Evolutionary conservation across 2,113 vertebrate species (phyloP).

Genomic region (Malaclemys terrapin): DNA sequence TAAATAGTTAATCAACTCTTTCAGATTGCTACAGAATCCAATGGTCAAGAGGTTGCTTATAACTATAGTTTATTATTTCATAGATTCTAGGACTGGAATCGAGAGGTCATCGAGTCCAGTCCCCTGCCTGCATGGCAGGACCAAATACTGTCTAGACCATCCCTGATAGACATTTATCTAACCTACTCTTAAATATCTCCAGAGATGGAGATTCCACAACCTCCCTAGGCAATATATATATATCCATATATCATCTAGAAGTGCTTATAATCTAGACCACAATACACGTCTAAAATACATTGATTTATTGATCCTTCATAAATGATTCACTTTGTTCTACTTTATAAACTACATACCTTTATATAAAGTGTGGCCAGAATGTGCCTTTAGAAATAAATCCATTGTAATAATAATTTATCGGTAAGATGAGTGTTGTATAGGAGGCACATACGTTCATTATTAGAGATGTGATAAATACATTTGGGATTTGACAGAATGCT

Average conservation of each 20-base stretch:
- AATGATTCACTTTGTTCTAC: neutral
- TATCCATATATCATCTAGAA: neutral
- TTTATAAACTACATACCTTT: neutral
- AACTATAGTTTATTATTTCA: neutral
- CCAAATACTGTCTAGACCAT: too few relatives aligned
- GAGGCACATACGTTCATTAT: neutral
- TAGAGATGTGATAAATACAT: too few relatives aligned
- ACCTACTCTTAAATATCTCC: too few relatives aligned
- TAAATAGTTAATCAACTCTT: constrained; percentile 1
- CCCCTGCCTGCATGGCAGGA: too few relatives aligned
- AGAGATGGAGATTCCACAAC: too few relatives aligned
- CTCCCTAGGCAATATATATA: too few relatives aligned
- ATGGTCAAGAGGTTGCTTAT: neutral
- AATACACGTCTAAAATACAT: neutral
- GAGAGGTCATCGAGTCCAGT: too few relatives aligned
- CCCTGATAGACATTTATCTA: too few relatives aligned
- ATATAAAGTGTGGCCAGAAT: neutral
- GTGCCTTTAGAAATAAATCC: neutral
- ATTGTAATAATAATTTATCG: neutral
- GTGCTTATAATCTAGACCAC: neutral
- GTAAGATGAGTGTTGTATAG: neutral
- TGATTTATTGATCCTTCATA: neutral
- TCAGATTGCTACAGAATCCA: neutral
- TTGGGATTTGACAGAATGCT: neutral
- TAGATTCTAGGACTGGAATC: too few relatives aligned